Percentiles rank a stretch among this genome's conserved stretches.
Conservation (phyloP, 53 echinoderm and acorn worm species). For the Stichopus horrens region DNA sequence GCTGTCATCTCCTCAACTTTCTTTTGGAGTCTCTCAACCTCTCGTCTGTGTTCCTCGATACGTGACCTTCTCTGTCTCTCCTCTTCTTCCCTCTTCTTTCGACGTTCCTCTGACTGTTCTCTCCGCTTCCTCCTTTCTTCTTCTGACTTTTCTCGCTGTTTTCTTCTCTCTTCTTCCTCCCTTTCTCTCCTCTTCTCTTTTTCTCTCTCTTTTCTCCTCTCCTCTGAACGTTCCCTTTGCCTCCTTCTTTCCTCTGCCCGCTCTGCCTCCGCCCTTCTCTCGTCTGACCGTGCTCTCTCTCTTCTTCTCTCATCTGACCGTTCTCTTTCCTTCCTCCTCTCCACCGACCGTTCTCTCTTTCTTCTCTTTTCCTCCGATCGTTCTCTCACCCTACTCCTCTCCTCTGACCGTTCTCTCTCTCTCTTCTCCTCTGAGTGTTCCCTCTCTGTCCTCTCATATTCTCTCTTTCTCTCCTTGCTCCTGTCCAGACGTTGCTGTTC, state of each 20-base stretch:
- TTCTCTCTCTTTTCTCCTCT: slow-evolving; percentile 12
- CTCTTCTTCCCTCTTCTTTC: not conserved
- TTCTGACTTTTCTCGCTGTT: not conserved
- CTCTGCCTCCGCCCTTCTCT: slow-evolving; percentile 23
- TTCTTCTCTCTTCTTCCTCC: not conserved
- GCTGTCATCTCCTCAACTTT: slow-evolving; percentile 14
- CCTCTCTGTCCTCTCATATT: not conserved
- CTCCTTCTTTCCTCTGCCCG: slow-evolving; percentile 23
- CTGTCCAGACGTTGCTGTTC: slow-evolving; percentile 1
- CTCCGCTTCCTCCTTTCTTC: not conserved
- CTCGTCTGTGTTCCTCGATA: not conserved
- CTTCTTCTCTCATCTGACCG: slow-evolving; percentile 46
- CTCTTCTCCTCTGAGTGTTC: not conserved
- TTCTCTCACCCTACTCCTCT: not conserved
- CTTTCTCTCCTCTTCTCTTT: slow-evolving; percentile 2
- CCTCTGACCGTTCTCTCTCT: not conserved
- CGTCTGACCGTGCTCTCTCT: slow-evolving; percentile 11
- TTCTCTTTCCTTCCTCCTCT: not conserved
- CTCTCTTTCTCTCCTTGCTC: slow-evolving; percentile 32
- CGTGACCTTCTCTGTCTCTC: slow-evolving; percentile 4
- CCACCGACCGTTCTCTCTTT: not conserved
- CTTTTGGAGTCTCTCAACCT: not conserved
- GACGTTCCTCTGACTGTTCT: not conserved
- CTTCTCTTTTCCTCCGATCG: not conserved
- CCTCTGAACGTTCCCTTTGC: not conserved